Base-by-base conservation (phyloP, 1,140 invertebrate genomes). In the Aporrectodea caliginosa region DNA sequence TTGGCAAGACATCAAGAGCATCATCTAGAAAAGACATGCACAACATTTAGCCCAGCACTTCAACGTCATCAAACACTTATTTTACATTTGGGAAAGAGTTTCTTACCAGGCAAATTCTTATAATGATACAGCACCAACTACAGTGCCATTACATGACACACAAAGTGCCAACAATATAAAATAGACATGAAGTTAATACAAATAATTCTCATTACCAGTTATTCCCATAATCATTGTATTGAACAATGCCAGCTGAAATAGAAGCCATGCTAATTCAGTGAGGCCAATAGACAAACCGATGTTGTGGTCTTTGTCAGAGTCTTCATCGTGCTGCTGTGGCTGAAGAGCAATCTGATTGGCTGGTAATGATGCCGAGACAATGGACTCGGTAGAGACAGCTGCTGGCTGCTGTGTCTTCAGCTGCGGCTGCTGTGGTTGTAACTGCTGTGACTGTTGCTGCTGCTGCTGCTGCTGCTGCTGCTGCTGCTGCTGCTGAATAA, bases 261-360 rank as follows among this genome's bases (percentile, higher is more conserved):
- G n/a, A n/a, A n/a, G n/a, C n/a, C n/a, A n/a, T n/a, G n/a, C n/a
- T n/a, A n/a, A n/a, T n/a, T n/a, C n/a, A n/a, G n/a, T n/a, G n/a
- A n/a, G n/a, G n/a, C n/a, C n/a, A n/a, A n/a, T n/a, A n/a, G n/a
- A n/a, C n/a, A 2, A 2, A 83, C 90, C 91, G 1, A 85, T 80
- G 70, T 89, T 89, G 29, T 92, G 89, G 43, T 90, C 89, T 80
- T 88, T 90, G 31, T 91, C 91, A 14, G 76, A 30, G 58, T 80
- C 75, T 0, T 89, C 29, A 88, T 87, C 12, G 1, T 68, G 83
- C 70, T 43, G 68, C 14, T 35, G 73, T 22, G 6, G 33, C 33
- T 35, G 33, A 1, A 35, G 33, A 27, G 30, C 33, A 27, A 75
- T n/a, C 16, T 27, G 73, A 75, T 75, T 35, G 30, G 73, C 1